phyloP scores from a whole-genome alignment of 2,888 invertebrate genomes.

The Sycophila texana region DNA sequence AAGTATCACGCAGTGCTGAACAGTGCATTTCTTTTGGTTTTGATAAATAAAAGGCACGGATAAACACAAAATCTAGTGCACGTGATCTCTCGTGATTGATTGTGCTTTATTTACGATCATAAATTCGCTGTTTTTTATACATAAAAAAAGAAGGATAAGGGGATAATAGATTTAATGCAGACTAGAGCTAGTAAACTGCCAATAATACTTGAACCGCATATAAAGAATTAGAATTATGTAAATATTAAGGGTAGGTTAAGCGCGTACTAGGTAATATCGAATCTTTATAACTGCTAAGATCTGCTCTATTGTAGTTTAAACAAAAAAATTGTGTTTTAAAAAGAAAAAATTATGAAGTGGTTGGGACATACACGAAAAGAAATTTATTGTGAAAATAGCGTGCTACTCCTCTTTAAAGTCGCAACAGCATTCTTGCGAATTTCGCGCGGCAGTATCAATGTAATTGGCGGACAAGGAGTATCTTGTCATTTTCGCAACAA shows the following conservation, averaged over 20 bases:
- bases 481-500: not conserved
- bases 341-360: slow-evolving; percentile 39
- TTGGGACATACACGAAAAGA: not conserved
- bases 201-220: slow-evolving; percentile 65
- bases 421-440: too few species aligned
- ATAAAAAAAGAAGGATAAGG: slow-evolving; percentile 58
- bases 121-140: slow-evolving; percentile 73
- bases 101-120: slow-evolving; percentile 71
- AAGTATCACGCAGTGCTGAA: slow-evolving; percentile 56
- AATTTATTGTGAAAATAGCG: too few species aligned
- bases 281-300: slow-evolving; percentile 48
- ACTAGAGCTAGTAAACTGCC: slow-evolving; percentile 74
- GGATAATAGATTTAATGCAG: slow-evolving; percentile 58
- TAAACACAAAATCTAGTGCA: slow-evolving; percentile 65
- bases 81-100: slow-evolving; percentile 70
- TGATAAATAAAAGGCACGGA: slow-evolving; percentile 55
- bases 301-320: slow-evolving; percentile 48
- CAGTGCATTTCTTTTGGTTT: slow-evolving; percentile 58
- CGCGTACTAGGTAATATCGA: slow-evolving; percentile 50
- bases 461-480: too few species aligned
- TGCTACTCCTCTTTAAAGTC: too few species aligned
- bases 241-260: slow-evolving; percentile 63
- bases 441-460: too few species aligned
- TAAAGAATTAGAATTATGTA: slow-evolving; percentile 65
- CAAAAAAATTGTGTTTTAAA: slow-evolving; percentile 15